These are phyloP conservation scores for Gonatopus flavifemur DNA, from an alignment of 1,140 invertebrate species.

Conservation along the genomic window DNA sequence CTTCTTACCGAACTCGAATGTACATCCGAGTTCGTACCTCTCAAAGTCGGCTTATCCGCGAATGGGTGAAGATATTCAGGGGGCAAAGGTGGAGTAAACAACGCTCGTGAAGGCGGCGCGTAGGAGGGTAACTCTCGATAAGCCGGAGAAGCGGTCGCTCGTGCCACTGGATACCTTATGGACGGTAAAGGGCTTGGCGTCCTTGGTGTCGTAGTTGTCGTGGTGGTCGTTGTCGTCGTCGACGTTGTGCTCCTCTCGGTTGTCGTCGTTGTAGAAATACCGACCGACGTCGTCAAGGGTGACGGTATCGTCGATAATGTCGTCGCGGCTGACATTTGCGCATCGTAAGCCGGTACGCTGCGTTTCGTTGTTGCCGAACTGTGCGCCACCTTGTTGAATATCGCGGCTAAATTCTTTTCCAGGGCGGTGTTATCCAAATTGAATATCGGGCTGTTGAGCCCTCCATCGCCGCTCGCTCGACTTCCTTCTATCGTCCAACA, in stretches of 20 bases:
- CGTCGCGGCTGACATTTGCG: constrained; percentile 58
- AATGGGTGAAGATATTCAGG: constrained; percentile 79
- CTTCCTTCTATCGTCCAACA: constrained; percentile 2
- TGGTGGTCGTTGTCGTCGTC: constrained; percentile 59
- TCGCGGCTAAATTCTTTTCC: constrained; percentile 66
- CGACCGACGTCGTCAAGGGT: constrained; percentile 61
- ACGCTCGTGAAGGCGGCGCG: constrained; percentile 73
- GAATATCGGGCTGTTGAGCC: constrained; percentile 49
- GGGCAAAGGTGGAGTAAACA: constrained; percentile 77
- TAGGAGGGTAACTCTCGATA: constrained; percentile 72
- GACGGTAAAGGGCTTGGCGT: constrained; percentile 25
- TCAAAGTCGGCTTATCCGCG: constrained; percentile 78
- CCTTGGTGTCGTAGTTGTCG: constrained; percentile 33
- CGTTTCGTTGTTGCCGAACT: constrained; percentile 66
- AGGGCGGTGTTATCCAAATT: constrained; percentile 53
- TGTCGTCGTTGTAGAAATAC: constrained; percentile 40
- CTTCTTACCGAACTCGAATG: constrained; percentile 67
- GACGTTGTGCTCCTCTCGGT: constrained; percentile 62
- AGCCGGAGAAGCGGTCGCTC: constrained; percentile 44
- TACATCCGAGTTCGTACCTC: constrained; percentile 68
- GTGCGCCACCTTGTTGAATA: constrained; percentile 70
- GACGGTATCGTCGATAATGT: constrained; percentile 65
- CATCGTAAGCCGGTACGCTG: constrained; percentile 65
- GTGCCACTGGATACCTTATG: constrained; percentile 36
- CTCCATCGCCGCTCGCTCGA: constrained; percentile 36